Base-by-base conservation (phyloP, 2,888 invertebrate genomes). In the Anodontia alba region DNA sequence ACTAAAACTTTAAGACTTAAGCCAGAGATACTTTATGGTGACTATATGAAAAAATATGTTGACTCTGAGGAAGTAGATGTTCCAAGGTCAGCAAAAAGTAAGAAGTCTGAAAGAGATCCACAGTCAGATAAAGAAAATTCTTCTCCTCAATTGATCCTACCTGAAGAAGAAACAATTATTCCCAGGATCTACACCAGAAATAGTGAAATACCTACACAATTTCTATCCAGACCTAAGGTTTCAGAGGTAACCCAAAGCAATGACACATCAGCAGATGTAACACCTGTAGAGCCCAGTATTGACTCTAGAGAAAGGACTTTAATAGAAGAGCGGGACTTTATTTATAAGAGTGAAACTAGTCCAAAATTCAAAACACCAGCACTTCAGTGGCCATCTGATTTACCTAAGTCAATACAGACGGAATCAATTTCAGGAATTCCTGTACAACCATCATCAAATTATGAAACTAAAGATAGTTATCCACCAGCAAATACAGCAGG, bases 311-410 rank as follows among this genome's bases (percentile, higher is more conserved):
- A 54, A 54, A 54, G 5, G 26, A 54, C 7, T 5, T 8, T 54
- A 8, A 26, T 54, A 8, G 23, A 54, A 26, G 23, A 54, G 26
- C 26, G 5, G 7, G 54, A 26, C 10, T 38, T 38, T 38, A 8
- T 54, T 26, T 10, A 76, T 23, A 81, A 71, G 51, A 71, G 84
- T 81, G 84, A 79, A 72, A 81, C 81, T 8, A 81, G 81, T 80
- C 81, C 84, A 38, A 81, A 78, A 51, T 62, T 74, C 20, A 78
- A 76, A 20, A 10, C 54, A 1, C n/a, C 8, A 49, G 20, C 49
- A 49, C 49, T 49, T 20, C 2, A 49, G 20, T 49, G 38, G 38
- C 38, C 38, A n/a, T 42, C 42, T 42, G 42, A 7, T 10, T 42
- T 42, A 15, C 42, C 7, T 15, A 42, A 15, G 7, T 10, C 15